Base-by-base conservation (phyloP, 2,797 vertebrate species). In the Rhynchonycteris naso region DNA sequence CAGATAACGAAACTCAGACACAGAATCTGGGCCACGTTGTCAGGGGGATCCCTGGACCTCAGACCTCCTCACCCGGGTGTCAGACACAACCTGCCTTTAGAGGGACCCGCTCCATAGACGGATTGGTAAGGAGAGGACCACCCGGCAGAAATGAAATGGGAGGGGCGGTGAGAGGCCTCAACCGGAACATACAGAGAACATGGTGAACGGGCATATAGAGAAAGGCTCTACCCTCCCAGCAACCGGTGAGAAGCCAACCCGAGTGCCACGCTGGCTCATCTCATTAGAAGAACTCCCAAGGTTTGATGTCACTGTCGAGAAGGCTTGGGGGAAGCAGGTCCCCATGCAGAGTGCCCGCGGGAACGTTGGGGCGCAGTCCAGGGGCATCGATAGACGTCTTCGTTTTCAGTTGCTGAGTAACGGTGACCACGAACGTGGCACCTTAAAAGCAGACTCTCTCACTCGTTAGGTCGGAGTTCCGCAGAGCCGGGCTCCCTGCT, bases 381-480 rank as follows among this genome's bases (percentile, higher is more conserved):
- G 21, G 0, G 38, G 16, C 5, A 0, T 2, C 0, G 18, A 21
- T 22, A 58, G 68, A 33, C 7, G 10, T 12, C 5, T 18, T 14
- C 5, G 15, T n/a, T 26, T 54, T 56, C 56, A 2, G 35, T 5
- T 24, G 16, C 16, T 1, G 22, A 0, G 21, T 26, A 16, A 54
- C 9, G 9, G 30, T 22, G 5, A 4, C 28, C 56, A 16, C 10
- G 4, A 13, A 63, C 7, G 0, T 2, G 13, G 61, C 0, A 1
- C 50, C 9, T 68, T 24, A 26, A 43, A 9, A 5, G 28, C 19
- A 56, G 54, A 15, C 84, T 52, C 11, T 0, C 0, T 52, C 11
- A 0, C 0, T 12, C 1, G 4, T 9, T 1, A 54, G 4, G 19
- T 28, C 47, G 4, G n/a, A 6, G 33, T 9, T 18, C 1, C 0